A percentile compares a stretch with the other conserved stretches of the same genome.
Evolutionary conservation across 1,140 invertebrate species (phyloP).

Genomic region (Campoletis sonorensis): DNA sequence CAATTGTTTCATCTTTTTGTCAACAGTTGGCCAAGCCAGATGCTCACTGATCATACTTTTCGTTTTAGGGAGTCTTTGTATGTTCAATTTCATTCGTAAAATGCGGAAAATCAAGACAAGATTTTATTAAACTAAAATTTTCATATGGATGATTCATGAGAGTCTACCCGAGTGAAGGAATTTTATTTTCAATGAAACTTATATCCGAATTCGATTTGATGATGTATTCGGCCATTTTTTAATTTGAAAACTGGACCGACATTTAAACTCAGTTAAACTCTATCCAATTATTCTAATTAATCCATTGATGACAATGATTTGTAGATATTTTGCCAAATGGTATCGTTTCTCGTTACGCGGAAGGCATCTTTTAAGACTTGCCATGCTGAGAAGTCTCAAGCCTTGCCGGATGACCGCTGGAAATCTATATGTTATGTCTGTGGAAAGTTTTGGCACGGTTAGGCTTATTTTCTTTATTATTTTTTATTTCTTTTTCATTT

Average conservation of each 20-base stretch:
- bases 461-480: neutral
- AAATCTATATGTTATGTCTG: constrained; percentile 47
- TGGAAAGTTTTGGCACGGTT: constrained; percentile 44
- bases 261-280: too few species aligned
- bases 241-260: too few species aligned
- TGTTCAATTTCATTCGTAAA: neutral
- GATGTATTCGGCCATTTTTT: too few species aligned
- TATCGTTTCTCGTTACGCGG: constrained; percentile 43
- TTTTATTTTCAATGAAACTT: too few species aligned
- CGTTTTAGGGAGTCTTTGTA: constrained; percentile 38
- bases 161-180: too few species aligned
- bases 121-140: too few species aligned
- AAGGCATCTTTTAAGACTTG: constrained; percentile 40
- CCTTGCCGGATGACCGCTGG: constrained; percentile 50
- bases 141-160: too few species aligned
- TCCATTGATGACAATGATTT: neutral
- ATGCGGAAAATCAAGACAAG: too few species aligned
- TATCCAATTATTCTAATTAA: too few species aligned
- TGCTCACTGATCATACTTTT: constrained; percentile 40
- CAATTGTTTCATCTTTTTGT: constrained; percentile 47
- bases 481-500: neutral
- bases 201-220: too few species aligned
- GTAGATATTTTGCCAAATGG: constrained; percentile 49
- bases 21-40: constrained; percentile 42
- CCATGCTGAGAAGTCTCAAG: constrained; percentile 47